Percentiles rank a stretch among this genome's conserved stretches.
phyloP scores from a whole-genome alignment of 2,797 vertebrate species.

The Atherinosoma microstoma region DNA sequence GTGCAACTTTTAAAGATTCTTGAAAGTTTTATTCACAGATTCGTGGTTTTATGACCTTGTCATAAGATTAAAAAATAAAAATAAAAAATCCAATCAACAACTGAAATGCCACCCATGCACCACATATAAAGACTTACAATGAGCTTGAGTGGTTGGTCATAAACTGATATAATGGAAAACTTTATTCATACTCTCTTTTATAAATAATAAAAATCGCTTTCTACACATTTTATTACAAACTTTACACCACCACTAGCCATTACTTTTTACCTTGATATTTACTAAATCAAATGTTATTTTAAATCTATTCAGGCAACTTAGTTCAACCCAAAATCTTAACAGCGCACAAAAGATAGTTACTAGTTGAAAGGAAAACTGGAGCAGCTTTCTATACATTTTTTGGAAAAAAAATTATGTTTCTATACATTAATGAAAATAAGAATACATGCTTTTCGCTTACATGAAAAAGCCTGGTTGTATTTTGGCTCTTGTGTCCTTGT shows the following conservation, averaged over 20 bases:
- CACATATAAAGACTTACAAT: neutral
- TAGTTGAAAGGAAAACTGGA: neutral
- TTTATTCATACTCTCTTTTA: neutral
- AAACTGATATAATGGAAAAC: neutral
- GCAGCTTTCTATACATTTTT: neutral
- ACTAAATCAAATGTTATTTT: neutral
- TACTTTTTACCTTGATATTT: neutral
- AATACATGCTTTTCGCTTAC: neutral
- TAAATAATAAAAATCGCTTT: neutral
- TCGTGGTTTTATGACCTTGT: neutral
- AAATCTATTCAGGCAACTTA: neutral
- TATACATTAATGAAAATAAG: no score
- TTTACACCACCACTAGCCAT: neutral
- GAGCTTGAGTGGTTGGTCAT: neutral
- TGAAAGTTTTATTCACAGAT: conserved; percentile 1
- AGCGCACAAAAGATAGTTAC: neutral
- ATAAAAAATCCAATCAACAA: neutral
- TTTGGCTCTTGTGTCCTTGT: neutral
- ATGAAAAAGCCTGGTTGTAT: neutral
- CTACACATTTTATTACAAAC: neutral
- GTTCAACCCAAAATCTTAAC: neutral
- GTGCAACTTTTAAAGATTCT: neutral
- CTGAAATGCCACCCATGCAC: neutral
- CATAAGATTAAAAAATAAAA: neutral
- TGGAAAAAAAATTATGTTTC: no score